phyloP scores from a whole-genome alignment of 2,113 vertebrate genomes.

The Otocyon megalotis region DNA sequence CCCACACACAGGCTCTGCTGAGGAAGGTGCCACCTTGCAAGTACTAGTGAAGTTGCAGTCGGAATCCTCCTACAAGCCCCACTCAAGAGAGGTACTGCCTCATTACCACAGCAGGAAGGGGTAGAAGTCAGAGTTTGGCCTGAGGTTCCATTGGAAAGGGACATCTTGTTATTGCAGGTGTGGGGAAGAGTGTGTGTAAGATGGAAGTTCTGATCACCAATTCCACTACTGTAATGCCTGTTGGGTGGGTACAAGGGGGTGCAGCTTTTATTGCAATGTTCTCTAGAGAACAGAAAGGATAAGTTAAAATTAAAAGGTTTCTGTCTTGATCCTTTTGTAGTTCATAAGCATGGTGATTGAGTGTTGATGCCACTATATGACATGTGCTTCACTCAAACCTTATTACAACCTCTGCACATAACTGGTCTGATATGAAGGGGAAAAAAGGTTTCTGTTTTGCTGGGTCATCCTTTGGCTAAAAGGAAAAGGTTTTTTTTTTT shows the following conservation, averaged over 20 bases:
- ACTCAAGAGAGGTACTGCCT: neutral
- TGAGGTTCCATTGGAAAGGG: neutral
- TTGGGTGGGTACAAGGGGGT: neutral
- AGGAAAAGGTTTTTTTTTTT: neutral
- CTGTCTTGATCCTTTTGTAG: neutral
- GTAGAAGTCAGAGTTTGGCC: neutral
- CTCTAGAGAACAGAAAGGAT: neutral
- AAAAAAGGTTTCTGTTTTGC: neutral
- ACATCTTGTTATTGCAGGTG: neutral
- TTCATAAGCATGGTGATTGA: neutral
- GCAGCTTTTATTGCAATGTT: neutral
- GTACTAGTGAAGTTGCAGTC: neutral
- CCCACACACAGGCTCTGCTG: neutral
- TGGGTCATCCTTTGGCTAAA: neutral
- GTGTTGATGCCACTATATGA: neutral
- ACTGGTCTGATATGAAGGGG: neutral
- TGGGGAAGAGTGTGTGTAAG: neutral
- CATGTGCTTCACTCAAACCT: neutral
- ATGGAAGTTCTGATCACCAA: neutral
- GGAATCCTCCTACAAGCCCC: neutral
- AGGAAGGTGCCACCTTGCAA: neutral
- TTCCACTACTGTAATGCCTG: neutral
- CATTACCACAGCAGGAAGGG: neutral
- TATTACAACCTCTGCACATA: neutral
- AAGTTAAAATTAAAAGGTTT: neutral